These are phyloP conservation scores for Sebastes paucispinis DNA, from an alignment of 2,797 vertebrate species.

Conservation along the genomic window DNA sequence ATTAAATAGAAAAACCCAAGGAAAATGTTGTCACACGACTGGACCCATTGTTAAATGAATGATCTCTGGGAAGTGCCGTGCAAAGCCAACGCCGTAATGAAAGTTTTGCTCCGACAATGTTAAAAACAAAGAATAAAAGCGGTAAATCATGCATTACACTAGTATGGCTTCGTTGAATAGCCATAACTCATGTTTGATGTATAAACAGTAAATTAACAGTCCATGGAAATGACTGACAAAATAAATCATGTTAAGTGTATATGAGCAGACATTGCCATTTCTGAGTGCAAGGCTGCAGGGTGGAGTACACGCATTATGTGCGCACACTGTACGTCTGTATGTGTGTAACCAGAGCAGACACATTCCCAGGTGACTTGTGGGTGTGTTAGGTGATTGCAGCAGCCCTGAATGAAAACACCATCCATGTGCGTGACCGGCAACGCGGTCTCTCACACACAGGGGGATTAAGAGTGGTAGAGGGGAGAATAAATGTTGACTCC, in stretches of 20 bases:
- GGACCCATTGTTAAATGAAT: constrained; percentile 13
- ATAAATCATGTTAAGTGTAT: neutral
- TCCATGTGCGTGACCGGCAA: constrained; percentile 62
- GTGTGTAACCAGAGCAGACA: constrained; percentile 48
- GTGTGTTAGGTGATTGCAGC: constrained; percentile 53
- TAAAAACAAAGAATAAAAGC: neutral
- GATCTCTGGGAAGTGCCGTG: neutral
- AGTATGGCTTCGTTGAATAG: neutral
- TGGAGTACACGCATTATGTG: constrained; percentile 5
- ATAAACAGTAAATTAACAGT: neutral
- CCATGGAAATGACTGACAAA: constrained; percentile 1
- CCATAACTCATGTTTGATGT: neutral
- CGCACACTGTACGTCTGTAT: neutral
- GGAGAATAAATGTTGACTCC: constrained; percentile 54
- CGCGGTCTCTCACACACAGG: constrained; percentile 33
- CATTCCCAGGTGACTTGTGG: constrained; percentile 59
- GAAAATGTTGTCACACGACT: constrained; percentile 14
- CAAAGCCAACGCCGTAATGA: neutral
- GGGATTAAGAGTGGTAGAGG: constrained; percentile 53
- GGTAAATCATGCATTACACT: neutral
- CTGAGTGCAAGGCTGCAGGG: constrained; percentile 3
- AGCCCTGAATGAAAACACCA: constrained; percentile 64
- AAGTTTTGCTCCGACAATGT: neutral
- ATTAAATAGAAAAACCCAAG: constrained; percentile 15
- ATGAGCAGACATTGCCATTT: neutral